Conservation (phyloP, 2,888 invertebrate genomes). For the Lymantria dispar region DNA sequence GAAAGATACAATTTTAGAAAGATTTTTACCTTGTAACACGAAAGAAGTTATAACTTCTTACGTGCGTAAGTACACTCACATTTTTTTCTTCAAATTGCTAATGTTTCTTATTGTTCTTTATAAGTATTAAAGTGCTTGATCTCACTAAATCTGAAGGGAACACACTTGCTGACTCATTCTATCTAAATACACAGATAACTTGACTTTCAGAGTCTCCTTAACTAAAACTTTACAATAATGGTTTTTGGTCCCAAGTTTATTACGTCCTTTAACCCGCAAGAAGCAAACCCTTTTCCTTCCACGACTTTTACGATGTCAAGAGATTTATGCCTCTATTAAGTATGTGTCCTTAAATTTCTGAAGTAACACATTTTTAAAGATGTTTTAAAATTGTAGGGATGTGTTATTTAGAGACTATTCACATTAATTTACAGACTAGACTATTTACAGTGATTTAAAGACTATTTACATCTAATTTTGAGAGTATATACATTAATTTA, state of each 20-base stretch:
- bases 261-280: slow-evolving; percentile 11
- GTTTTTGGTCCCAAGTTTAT: slow-evolving; percentile 9
- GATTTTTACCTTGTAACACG: no score
- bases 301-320: slow-evolving; percentile 21
- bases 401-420: not conserved
- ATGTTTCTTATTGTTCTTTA: no score
- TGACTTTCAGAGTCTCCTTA: slow-evolving; percentile 7
- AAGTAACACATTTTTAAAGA: not conserved
- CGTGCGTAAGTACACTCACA: no score
- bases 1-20: no score
- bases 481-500: no score
- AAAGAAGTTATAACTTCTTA: no score
- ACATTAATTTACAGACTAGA: no score
- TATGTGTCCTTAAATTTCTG: slow-evolving; percentile 5
- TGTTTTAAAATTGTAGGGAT: not conserved
- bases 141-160: no score
- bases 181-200: slow-evolving; percentile 4
- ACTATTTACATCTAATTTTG: no score
- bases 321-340: slow-evolving; percentile 32
- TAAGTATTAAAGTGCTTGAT: no score
- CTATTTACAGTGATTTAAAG: no score
- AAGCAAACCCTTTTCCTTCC: slow-evolving; percentile 19
- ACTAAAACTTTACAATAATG: slow-evolving; percentile 21
- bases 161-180: not conserved
- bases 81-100: no score